Evolutionary conservation across 2,888 invertebrate genomes (phyloP).

Genomic region (Anorthoa munda): DNA sequence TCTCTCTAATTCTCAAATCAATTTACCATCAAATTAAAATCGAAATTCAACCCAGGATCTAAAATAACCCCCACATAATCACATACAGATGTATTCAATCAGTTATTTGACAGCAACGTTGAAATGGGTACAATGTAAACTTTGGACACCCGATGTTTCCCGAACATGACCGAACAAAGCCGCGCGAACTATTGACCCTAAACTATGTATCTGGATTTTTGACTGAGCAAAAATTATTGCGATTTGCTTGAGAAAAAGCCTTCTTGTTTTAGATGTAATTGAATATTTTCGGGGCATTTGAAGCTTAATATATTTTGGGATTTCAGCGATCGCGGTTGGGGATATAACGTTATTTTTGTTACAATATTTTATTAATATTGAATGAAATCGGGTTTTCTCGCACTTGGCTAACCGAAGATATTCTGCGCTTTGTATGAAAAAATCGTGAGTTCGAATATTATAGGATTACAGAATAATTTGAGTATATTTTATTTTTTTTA

Average conservation of each 20-base stretch:
- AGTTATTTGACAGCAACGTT: constrained; percentile 42
- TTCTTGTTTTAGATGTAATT: constrained; percentile 50
- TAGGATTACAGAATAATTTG: too few relatives aligned
- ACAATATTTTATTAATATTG: too few relatives aligned
- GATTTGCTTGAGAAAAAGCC: constrained; percentile 39
- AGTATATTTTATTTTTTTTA: too few relatives aligned
- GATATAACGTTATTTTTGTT: constrained; percentile 11
- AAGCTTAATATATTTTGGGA: constrained; percentile 33
- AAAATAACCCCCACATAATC: constrained; percentile 36
- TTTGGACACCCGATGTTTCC: constrained; percentile 23
- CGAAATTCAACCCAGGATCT: constrained; percentile 16
- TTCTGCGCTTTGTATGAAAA: too few relatives aligned
- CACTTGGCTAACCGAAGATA: too few relatives aligned
- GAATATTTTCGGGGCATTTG: constrained; percentile 50
- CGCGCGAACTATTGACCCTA: constrained; percentile 19
- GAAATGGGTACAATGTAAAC: constrained; percentile 52
- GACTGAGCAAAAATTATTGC: constrained; percentile 38
- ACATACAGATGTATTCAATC: constrained; percentile 42
- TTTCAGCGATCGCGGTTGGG: background rate
- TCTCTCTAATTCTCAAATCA: background rate
- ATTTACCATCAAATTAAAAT: background rate
- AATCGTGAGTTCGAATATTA: too few relatives aligned
- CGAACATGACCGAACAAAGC: constrained; percentile 38
- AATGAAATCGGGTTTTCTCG: too few relatives aligned
- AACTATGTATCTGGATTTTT: constrained; percentile 36